Base-by-base conservation (phyloP, 2,888 invertebrate genomes). In the Caenorhabditis angaria region DNA sequence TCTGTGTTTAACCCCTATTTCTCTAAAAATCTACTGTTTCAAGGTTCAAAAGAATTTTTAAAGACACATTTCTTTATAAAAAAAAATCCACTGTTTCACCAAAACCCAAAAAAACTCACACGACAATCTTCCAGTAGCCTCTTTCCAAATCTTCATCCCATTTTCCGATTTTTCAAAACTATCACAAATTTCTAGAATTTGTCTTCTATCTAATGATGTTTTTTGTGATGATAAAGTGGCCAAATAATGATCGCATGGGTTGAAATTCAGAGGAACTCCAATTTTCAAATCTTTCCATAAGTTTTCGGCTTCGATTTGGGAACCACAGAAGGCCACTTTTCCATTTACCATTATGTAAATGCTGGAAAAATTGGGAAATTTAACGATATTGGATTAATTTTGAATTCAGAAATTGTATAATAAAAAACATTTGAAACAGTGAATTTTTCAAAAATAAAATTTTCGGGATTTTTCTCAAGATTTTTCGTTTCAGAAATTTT, bases 191-290 rank as follows among this genome's bases (percentile, higher is more conserved):
- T 25, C 57, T 12, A 54, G 54, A 22, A 66, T 65, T 22, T 64
- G 65, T 18, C 29, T 27, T 18, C 66, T 62, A 20, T 61, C 51
- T 14, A 41, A 18, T 14, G 41, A 41, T 14, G 56, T 61, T 8
- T 79, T 72, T 10, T 54, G 22, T 22, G 58, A 20, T 0, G 87
- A 85, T 25, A 87, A 62, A 8, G 84, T 83, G 20, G 82, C 60
- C 58, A 87, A 85, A 79, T 85, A 89, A 79, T 88, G 88, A 76
- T 89, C 89, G 47, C 85, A 87, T 4, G 86, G 86, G 61, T 86
- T 86, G 77, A 82, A 86, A 55, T 86, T 88, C 32, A 66, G 61
- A 1, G 88, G 88, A 60, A 87, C 78, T 3, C 80, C 76, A n/a
- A 77, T 69, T 5, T 82, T 82, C 32, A 83, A 60, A 67, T 67